Evolutionary conservation across 2,888 invertebrate species (phyloP).

Genomic region (Ecliptopera silaceata): DNA sequence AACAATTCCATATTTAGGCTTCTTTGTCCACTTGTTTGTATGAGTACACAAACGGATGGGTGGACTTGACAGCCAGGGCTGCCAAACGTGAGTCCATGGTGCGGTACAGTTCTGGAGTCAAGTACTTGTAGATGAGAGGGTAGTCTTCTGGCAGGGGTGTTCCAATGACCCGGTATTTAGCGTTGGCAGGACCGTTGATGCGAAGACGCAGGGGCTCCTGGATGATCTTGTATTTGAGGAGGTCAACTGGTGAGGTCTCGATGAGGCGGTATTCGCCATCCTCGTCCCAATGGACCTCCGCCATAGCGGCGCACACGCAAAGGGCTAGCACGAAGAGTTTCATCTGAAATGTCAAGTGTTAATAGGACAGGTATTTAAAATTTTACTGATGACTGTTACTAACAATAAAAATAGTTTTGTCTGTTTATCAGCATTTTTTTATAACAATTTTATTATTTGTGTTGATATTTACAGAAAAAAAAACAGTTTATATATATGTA

Average conservation of each 20-base stretch:
- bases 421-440: too few relatives aligned
- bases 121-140: constrained; percentile 15
- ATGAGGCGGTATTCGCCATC: constrained; percentile 36
- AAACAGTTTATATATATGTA: too few relatives aligned
- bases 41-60: constrained; percentile 24
- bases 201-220: background rate
- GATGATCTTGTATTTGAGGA: constrained; percentile 9
- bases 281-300: constrained; percentile 39
- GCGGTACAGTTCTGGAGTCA: constrained; percentile 7
- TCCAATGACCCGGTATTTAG: constrained; percentile 11
- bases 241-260: constrained; percentile 1
- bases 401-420: too few relatives aligned
- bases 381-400: too few relatives aligned
- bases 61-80: background rate
- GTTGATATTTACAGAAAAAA: too few relatives aligned
- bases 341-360: constrained; percentile 41
- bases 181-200: constrained; percentile 11
- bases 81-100: background rate
- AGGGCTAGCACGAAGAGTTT: constrained; percentile 36
- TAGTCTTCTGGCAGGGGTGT: constrained; percentile 4
- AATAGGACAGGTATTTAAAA: too few relatives aligned
- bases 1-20: background rate
- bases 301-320: constrained; percentile 32
- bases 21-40: constrained; percentile 25
- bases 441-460: too few relatives aligned